Base-by-base conservation (phyloP, 35 echinoderm and acorn worm genomes). In the Heliocidaris tuberculata region DNA sequence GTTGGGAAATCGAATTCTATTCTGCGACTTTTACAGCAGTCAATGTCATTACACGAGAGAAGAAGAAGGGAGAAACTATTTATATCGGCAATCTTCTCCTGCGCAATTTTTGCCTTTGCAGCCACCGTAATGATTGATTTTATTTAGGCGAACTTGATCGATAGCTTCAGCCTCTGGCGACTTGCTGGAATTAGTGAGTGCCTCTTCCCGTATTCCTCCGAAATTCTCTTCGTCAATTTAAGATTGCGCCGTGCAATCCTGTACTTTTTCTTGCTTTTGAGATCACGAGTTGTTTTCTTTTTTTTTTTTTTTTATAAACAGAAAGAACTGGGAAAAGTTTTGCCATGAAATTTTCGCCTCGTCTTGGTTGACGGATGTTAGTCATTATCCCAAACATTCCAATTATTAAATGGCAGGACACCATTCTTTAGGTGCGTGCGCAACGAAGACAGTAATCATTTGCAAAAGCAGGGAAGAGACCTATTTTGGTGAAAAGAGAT, bases 41-140 rank as follows among this genome's bases (percentile, higher is more conserved):
- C 65, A 78, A 24, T 78, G 65, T 78, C 19, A 78, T 78, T 78
- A 78, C 24, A 78, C 21, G 7, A n/a, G 6, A 78, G 65, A 19
- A 24, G 7, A 78, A n/a, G 65, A 19, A 19, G 27, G 65, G 65
- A 21, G 65, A n/a, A n/a, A 0, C 65, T 78, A 78, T 78, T 78
- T 78, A 78, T 78, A 78, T 19, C 65, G 65, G 27, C 65, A 24
- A 78, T 0, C 65, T 78, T 27, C 65, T 78, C 65, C 65, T 78
- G 65, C 27, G 65, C 65, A 78, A 78, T 78, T 78, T 78, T 78
- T n/a, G 65, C 65, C 65, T 27, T 78, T 78, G 65, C 65, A n/a
- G 65, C 65, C 65, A 78, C 65, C 65, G 65, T 78, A 78, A 78
- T 78, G 65, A 78, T 78, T 78, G 65, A 78, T 78, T 78, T 78